These are phyloP conservation scores for Xyliphius kryptos DNA, from an alignment of 2,113 vertebrate genomes.

Conservation along the genomic window DNA sequence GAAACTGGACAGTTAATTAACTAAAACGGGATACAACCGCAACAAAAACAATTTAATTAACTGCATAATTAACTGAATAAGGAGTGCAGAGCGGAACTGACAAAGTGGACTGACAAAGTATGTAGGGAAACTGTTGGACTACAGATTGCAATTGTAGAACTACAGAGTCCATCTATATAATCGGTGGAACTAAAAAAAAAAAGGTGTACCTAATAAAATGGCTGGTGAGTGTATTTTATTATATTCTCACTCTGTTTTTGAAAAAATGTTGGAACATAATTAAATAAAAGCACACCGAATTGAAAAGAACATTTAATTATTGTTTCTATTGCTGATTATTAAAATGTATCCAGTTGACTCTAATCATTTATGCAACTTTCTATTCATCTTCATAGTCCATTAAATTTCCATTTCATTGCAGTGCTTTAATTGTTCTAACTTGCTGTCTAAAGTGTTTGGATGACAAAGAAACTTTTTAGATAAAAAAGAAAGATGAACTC, in stretches of 20 bases:
- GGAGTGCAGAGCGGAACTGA: too few species aligned
- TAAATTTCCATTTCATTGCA: slow-evolving; percentile 14
- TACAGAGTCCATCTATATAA: too few species aligned
- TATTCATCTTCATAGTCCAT: slow-evolving; percentile 2
- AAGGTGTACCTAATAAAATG: too few species aligned
- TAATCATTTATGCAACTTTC: slow-evolving; percentile 31
- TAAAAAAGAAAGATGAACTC: slow-evolving; percentile 1
- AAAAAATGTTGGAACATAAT: background rate
- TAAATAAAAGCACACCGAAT: slow-evolving; percentile 16
- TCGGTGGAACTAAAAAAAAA: too few species aligned
- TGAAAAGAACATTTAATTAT: slow-evolving; percentile 29
- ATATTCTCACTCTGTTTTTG: background rate
- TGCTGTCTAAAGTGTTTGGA: slow-evolving; percentile 14
- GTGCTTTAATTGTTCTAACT: slow-evolving; percentile 21
- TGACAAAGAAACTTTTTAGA: slow-evolving; percentile 11
- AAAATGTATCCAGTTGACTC: slow-evolving; percentile 20
- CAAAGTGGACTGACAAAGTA: too few species aligned
- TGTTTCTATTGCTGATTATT: slow-evolving; percentile 13
- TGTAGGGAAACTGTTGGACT: too few species aligned
- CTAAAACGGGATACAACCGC: too few species aligned
- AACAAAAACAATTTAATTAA: too few species aligned
- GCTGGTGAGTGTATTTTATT: background rate
- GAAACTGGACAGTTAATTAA: too few species aligned
- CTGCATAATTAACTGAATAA: too few species aligned
- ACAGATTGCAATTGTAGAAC: too few species aligned